Evolutionary conservation across 1,140 invertebrate species (phyloP), one percentile per base, ranked within the genome.

Genomic region (Augochlora pura): DNA sequence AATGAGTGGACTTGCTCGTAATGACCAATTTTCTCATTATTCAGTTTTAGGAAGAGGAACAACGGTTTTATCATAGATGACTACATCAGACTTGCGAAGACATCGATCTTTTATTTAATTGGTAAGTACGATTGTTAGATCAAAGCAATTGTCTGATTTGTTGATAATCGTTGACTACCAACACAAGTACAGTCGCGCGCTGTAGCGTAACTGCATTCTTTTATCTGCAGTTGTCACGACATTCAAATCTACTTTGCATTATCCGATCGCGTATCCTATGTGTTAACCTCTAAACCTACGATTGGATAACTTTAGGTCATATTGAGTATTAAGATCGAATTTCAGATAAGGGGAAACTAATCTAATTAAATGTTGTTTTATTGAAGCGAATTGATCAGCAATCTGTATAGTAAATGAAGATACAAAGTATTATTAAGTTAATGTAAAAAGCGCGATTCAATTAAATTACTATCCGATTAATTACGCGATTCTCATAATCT

Each of bases 31-130:
- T 32, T 52, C 66, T 66, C n/a, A 2, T 32, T 65, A 6, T 75
- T 74, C n/a, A 52, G 46, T 77, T 77, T 64, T 62, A 84, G 82
- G 32, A 46, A 21, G 68, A 80, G n/a, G 32, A 25, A 81, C 18
- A 27, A 54, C 46, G 12, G 16, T 39, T 81, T 60, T 62, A 63
- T 78, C 85, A 87, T 89, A 84, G 84, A 91, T 91, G 89, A 90
- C 87, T 83, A 86, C 77, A 70, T 82, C 82, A 82, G 84, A 75
- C 83, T 80, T 64, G 75, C 80, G 66, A 81, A 83, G 67, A 77
- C 67, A 86, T 77, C 85, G 78, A 74, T 85, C 63, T 86, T 88
- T 84, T 57, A 71, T 87, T 84, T 86, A 81, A 87, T 84, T 80
- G 87, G 82, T 89, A 63, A 83, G 85, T 87, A 49, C 1, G 10